Evolutionary conservation across 2,888 invertebrate genomes (phyloP).

Genomic region (Stenodema calcarata): DNA sequence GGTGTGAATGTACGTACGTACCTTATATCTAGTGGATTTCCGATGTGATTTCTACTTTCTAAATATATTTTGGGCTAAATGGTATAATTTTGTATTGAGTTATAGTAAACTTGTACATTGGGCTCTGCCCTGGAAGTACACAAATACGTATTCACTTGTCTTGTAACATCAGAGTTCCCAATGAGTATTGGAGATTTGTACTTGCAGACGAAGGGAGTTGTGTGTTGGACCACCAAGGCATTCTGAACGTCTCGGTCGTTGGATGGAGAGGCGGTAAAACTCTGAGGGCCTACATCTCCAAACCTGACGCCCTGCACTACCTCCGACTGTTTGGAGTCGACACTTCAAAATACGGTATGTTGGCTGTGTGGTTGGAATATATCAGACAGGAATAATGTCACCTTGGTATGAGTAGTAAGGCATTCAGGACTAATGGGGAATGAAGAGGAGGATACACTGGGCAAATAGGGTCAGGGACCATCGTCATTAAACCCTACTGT

Average conservation of each 20-base stretch:
- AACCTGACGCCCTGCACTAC: slow-evolving; percentile 85
- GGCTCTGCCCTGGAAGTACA: too few relatives aligned
- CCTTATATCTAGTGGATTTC: too few relatives aligned
- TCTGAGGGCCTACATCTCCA: slow-evolving; percentile 85
- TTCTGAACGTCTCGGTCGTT: slow-evolving; percentile 67
- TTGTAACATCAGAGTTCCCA: background rate
- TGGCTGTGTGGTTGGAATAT: background rate
- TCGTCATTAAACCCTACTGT: too few relatives aligned
- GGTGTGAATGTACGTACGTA: too few relatives aligned
- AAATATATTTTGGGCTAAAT: too few relatives aligned
- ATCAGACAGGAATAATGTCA: too few relatives aligned
- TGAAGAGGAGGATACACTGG: too few relatives aligned
- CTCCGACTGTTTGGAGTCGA: slow-evolving; percentile 85
- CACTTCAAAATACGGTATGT: slow-evolving; percentile 79
- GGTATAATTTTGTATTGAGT: background rate
- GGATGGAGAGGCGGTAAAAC: slow-evolving; percentile 93
- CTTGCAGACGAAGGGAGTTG: slow-evolving; percentile 75
- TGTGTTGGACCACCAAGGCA: slow-evolving; percentile 71
- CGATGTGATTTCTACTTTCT: too few relatives aligned
- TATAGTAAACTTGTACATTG: background rate
- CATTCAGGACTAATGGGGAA: too few relatives aligned
- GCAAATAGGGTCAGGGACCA: too few relatives aligned
- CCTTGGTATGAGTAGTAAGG: too few relatives aligned
- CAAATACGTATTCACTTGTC: too few relatives aligned
- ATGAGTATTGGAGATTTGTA: background rate